Base-by-base conservation (phyloP, 2,888 invertebrate genomes). In the Archips xylosteana region DNA sequence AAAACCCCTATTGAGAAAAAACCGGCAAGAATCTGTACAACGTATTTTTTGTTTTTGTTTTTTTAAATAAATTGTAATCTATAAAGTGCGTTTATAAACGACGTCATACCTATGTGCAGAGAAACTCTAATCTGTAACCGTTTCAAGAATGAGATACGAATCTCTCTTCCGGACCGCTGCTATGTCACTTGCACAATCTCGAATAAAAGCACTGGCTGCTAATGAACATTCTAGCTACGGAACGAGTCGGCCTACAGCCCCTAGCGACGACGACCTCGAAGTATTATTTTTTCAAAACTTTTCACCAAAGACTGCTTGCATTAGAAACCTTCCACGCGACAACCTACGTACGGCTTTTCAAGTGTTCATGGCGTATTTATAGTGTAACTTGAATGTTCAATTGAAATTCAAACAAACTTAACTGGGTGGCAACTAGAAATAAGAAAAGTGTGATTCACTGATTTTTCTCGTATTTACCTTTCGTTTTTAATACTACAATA, bases 151-250 rank as follows among this genome's bases (percentile, higher is more conserved):
- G 51, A 51, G 15, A 51, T 23, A 9, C 5, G 9, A 23, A 15
- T 51, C 6, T 15, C 15, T 23, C 51, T 51, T 15, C 51, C 8
- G 51, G 6, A 8, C 15, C 6, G 15, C 51, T 51, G 9, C 51
- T 51, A 51, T 23, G 2, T 51, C 51, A 23, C 51, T 51, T 15
- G 15, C 13, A 23, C 2, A 12, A 49, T 51, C 8, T 51, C 6
- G 51, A 51, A 51, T 51, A 51, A 51, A 23, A 15, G 13, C 39
- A 62, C 57, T 62, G 68, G 49, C 72, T 76, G 75, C 72, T 76
- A 78, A 76, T 76, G 76, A 78, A 78, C 78, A 75, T 75, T 75
- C 72, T 51, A 71, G 61, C 72, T 51, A 71, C 57, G 75, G 61
- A 54, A 45, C 47, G 59, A 54, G 64, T 4, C 70, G 67, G 39